Evolutionary conservation across 1,140 invertebrate species (phyloP), one percentile per base, ranked within the genome.

Genomic region (Bathynomus jamesi): DNA sequence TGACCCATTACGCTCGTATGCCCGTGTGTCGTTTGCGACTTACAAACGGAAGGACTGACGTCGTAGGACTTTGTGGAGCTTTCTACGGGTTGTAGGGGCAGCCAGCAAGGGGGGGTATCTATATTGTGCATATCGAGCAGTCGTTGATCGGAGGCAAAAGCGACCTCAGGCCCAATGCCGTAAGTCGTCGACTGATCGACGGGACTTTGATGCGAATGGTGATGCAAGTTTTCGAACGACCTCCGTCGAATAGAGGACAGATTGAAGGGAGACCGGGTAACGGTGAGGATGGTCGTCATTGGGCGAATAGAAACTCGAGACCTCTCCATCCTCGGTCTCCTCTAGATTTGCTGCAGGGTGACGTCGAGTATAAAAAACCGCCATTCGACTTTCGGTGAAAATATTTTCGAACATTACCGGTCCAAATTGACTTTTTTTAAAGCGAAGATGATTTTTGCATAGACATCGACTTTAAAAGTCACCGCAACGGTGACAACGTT

Each of bases 201-300:
- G n/a, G n/a, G n/a, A n/a, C n/a, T n/a, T n/a, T n/a, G n/a, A n/a
- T n/a, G n/a, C n/a, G n/a, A n/a, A n/a, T n/a, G n/a, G n/a, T n/a
- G n/a, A n/a, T n/a, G n/a, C n/a, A n/a, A n/a, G n/a, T 40, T 40
- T 8, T 40, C 32, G 32, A 40, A 40, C 7, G 32, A 40, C 32
- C 32, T 40, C 32, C 32, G 7, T 17, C 32, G 7, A 17, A 17
- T 40, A 8, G 32, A 40, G 4, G 28, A 24, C 13, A 29, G 27
- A 31, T 67, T 25, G 25, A 67, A 60, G 8, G 68, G 72, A 2
- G 72, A 67, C 3, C 72, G 61, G 1, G 64, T 40, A 21, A 66
- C 72, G 0, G 68, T 62, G 4, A 74, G 28, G 13, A 74, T 27
- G 8, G 53, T 74, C 72, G 29, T 74, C 72, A 17, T 25, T 30